phyloP scores from a whole-genome alignment of 2,113 vertebrate species.

The Xenopus laevis region DNA sequence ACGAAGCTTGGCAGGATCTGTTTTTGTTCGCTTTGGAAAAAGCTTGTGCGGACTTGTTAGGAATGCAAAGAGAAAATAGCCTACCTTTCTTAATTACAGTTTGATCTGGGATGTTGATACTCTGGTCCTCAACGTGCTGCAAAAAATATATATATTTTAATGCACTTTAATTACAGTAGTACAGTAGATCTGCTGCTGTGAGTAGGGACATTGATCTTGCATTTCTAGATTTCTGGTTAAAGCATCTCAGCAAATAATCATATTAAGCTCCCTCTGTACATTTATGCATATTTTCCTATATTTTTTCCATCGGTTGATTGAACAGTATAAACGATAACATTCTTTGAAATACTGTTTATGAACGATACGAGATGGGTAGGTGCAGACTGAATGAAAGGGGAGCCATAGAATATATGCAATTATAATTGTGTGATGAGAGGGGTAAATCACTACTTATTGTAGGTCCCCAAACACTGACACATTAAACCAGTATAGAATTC shows the following conservation, averaged over 20 bases:
- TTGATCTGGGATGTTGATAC: constrained; percentile 99
- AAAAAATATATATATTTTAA: constrained; percentile 64
- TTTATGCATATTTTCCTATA: neutral
- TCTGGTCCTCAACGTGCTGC: constrained; percentile 97
- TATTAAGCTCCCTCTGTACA: neutral
- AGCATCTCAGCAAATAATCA: neutral
- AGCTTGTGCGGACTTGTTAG: constrained; percentile 79
- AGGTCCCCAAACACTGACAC: neutral
- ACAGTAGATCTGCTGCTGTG: constrained; percentile 34
- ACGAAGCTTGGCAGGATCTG: constrained; percentile 19
- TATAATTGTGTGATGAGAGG: constrained; percentile 24
- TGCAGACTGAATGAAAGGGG: neutral
- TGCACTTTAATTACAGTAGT: constrained; percentile 46
- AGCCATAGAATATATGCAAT: constrained; percentile 13
- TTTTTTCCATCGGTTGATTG: neutral
- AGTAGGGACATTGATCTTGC: neutral
- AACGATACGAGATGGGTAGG: neutral
- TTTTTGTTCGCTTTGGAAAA: constrained; percentile 39
- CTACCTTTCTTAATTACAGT: constrained; percentile 99
- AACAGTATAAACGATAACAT: neutral
- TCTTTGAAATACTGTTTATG: constrained; percentile 5
- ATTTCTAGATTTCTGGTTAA: neutral
- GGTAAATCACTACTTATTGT: neutral
- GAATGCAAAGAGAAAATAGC: constrained; percentile 80
- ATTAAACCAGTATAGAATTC: neutral